phyloP scores from a whole-genome alignment of 1,140 invertebrate genomes.

The Lysiphlebus fabarum region DNA sequence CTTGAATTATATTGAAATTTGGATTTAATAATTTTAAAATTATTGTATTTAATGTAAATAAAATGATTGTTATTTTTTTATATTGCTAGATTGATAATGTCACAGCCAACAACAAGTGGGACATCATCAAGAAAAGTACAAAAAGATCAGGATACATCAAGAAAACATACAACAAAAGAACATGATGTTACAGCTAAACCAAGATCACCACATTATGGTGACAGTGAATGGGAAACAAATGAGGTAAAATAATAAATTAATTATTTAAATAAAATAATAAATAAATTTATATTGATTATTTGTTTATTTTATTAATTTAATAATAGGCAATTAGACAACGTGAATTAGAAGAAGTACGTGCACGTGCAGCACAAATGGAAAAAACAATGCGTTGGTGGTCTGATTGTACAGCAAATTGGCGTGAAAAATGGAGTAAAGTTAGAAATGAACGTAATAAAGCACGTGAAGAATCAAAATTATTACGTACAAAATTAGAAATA shows the following conservation, averaged over 20 bases:
- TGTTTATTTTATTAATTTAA: too few relatives aligned
- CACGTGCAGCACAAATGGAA: constrained; percentile 93
- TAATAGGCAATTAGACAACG: constrained; percentile 66
- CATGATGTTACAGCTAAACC: constrained; percentile 16
- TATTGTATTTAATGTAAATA: too few relatives aligned
- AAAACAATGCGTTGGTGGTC: constrained; percentile 99
- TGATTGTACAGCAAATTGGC: constrained; percentile 85
- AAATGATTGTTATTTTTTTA: too few relatives aligned
- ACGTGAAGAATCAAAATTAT: constrained; percentile 78
- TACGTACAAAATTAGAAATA: constrained; percentile 76
- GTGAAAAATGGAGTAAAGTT: constrained; percentile 95
- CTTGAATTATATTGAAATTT: too few relatives aligned
- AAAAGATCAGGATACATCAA: constrained; percentile 17
- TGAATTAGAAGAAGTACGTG: constrained; percentile 86
- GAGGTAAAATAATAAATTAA: constrained; percentile 13
- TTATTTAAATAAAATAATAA: background rate
- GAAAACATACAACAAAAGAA: constrained; percentile 13
- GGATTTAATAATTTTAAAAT: too few relatives aligned
- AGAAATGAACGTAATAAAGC: constrained; percentile 82
- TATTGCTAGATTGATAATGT: constrained; percentile 10
- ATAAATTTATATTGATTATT: background rate
- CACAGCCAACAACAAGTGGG: constrained; percentile 18
- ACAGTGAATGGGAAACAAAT: constrained; percentile 24
- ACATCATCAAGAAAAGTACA: constrained; percentile 16
- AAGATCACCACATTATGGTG: constrained; percentile 16